These are phyloP conservation scores for Coturnix japonica DNA, from an alignment of 2,113 vertebrate species.

Conservation along the genomic window DNA sequence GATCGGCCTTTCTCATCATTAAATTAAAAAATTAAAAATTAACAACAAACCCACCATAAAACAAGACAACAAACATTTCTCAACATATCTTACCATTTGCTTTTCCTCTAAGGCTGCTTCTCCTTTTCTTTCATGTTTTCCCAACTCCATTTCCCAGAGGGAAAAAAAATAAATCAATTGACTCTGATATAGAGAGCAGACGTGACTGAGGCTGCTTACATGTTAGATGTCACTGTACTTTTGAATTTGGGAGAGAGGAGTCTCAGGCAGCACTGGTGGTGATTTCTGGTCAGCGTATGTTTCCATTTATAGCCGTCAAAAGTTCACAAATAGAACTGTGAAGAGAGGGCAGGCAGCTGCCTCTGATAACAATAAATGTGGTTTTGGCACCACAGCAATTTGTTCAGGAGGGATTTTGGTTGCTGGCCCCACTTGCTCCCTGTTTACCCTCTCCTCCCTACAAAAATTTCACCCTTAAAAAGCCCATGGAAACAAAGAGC, in stretches of 20 bases:
- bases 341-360: constrained; percentile 81
- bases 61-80: neutral
- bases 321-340: constrained; percentile 88
- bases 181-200: constrained; percentile 56
- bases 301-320: constrained; percentile 95
- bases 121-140: constrained; percentile 64
- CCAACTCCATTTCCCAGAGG: constrained; percentile 77
- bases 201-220: constrained; percentile 67
- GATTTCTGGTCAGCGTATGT: constrained; percentile 79
- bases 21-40: neutral
- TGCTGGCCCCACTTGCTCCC: neutral
- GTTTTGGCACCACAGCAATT: constrained; percentile 57
- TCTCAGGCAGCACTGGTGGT: constrained; percentile 76
- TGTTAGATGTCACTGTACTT: constrained; percentile 72
- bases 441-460: neutral
- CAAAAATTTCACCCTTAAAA: neutral
- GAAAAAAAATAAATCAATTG: neutral
- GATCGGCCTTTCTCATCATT: neutral
- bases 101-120: constrained; percentile 61
- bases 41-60: neutral
- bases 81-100: constrained; percentile 77
- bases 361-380: constrained; percentile 83
- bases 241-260: constrained; percentile 71
- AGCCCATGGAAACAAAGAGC: neutral
- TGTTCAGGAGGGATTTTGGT: constrained; percentile 40